phyloP scores from a whole-genome alignment of 1,140 invertebrate species.

The Caenorhabditis brenneri region DNA sequence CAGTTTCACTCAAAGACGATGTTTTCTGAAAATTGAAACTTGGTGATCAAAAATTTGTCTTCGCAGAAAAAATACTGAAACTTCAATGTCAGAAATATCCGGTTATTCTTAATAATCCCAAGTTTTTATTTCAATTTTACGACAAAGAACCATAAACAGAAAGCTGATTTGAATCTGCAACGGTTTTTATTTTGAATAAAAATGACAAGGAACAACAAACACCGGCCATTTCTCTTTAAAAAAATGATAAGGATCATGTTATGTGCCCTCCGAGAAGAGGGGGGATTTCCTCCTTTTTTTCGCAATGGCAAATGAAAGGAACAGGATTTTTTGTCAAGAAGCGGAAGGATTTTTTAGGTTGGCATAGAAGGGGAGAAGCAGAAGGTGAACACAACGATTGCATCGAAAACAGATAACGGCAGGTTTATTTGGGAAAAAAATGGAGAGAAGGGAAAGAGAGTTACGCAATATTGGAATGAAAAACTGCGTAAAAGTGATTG shows the following conservation, averaged over 20 bases:
- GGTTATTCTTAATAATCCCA: too few species aligned
- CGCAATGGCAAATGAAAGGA: background rate
- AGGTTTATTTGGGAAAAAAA: background rate
- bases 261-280: background rate
- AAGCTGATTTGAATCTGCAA: too few species aligned
- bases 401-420: background rate
- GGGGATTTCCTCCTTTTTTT: background rate
- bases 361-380: background rate
- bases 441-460: background rate
- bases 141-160: too few species aligned
- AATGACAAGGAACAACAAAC: background rate
- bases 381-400: constrained; percentile 9
- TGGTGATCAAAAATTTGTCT: too few species aligned
- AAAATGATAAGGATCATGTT: background rate
- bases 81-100: too few species aligned
- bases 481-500: background rate
- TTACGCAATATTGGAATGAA: background rate
- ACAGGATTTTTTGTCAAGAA: constrained; percentile 29
- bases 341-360: constrained; percentile 2
- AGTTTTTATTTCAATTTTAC: too few species aligned
- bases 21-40: too few species aligned
- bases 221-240: background rate
- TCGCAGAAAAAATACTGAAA: too few species aligned
- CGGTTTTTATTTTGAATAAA: too few species aligned
- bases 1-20: too few species aligned